Evolutionary conservation across 2,888 invertebrate species (phyloP).

Genomic region (Athrips mouffetella): DNA sequence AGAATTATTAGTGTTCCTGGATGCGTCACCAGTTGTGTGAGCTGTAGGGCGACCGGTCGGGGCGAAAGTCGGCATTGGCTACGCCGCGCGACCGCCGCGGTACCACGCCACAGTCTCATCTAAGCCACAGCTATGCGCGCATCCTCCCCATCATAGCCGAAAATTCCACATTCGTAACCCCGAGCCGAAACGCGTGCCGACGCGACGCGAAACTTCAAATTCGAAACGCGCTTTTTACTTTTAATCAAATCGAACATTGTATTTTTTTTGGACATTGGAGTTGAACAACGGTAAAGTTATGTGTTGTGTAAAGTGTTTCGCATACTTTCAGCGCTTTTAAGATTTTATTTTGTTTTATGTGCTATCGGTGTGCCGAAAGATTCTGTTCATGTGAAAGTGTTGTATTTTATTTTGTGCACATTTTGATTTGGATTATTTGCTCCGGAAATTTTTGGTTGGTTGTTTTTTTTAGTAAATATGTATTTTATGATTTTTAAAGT

Average conservation of each 20-base stretch:
- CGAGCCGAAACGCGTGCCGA: conserved; percentile 57
- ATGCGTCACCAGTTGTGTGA: conserved; percentile 68
- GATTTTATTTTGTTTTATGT: conserved; percentile 59
- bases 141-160: conserved; percentile 75
- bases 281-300: conserved; percentile 73
- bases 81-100: conserved; percentile 66
- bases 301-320: conserved; percentile 65
- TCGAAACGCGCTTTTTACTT: conserved; percentile 34
- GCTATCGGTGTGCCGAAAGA: conserved; percentile 61
- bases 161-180: conserved; percentile 58
- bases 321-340: conserved; percentile 61
- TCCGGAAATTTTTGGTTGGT: conserved; percentile 73
- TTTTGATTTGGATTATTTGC: conserved; percentile 74
- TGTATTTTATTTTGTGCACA: conserved; percentile 69
- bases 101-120: conserved; percentile 74
- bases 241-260: conserved; percentile 12
- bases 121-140: conserved; percentile 76
- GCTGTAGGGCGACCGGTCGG: conserved; percentile 76
- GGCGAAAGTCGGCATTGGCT: conserved; percentile 73
- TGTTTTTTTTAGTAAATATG: conserved; percentile 44
- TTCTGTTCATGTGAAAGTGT: conserved; percentile 69
- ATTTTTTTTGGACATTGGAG: conserved; percentile 39
- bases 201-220: conserved; percentile 62
- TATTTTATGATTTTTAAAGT: conserved; percentile 27
- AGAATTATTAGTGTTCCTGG: conserved; percentile 66